phyloP scores from a whole-genome alignment of 2,888 invertebrate genomes.

The Cantharis rustica region DNA sequence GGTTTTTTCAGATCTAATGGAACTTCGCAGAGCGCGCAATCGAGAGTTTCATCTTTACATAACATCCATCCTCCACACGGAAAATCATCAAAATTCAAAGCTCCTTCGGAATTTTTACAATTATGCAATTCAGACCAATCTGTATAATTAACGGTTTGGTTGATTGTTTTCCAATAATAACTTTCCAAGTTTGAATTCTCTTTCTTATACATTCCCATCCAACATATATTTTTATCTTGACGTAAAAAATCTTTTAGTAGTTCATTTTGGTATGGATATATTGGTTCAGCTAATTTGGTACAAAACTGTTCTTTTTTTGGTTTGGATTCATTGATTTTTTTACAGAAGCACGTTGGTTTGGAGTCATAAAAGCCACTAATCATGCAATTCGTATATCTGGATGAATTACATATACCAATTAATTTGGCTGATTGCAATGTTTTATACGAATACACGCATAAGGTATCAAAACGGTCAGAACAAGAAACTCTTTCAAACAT shows the following conservation, averaged over 20 bases:
- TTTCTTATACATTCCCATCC: slow-evolving; percentile 16
- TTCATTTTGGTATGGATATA: slow-evolving; percentile 1
- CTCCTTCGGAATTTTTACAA: slow-evolving; percentile 2
- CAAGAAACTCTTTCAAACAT: neutral
- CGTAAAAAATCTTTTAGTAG: neutral
- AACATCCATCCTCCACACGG: slow-evolving; percentile 9
- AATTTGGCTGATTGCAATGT: neutral
- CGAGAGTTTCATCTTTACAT: neutral
- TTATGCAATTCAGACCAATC: neutral
- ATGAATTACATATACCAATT: neutral
- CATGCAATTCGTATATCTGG: neutral
- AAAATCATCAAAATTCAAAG: neutral
- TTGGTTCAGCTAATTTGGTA: slow-evolving; percentile 15
- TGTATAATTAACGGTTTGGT: neutral
- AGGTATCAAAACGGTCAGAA: neutral
- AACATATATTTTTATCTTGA: neutral
- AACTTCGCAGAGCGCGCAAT: slow-evolving; percentile 21
- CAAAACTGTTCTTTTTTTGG: slow-evolving; percentile 8
- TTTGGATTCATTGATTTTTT: neutral
- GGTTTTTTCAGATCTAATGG: neutral
- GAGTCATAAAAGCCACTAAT: slow-evolving; percentile 1
- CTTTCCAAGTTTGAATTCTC: neutral
- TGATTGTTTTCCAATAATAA: neutral
- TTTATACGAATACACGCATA: slow-evolving; percentile 16
- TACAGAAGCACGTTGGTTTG: slow-evolving; percentile 9